Evolutionary conservation across 2,888 invertebrate genomes (phyloP), one percentile per base, ranked within the genome.

Genomic region (Myopa tessellatipennis): DNA sequence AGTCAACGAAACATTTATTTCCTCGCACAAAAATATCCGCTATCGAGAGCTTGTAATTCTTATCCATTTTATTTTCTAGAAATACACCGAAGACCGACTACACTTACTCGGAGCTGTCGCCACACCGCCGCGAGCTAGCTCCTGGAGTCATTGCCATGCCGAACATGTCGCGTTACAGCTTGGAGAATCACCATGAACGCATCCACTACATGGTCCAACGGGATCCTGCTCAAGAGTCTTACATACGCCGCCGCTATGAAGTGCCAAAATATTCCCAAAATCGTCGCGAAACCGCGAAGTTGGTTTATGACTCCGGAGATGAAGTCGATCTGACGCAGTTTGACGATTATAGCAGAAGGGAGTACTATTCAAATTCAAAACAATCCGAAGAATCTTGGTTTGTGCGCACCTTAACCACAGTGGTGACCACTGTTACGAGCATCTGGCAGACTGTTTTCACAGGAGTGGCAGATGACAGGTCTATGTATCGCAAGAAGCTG

Each of bases 31-130:
- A 58, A 58, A 58, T 4, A 52, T 58, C 16, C 7, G n/a, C 18
- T n/a, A 16, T 12, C 18, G 58, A 16, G 58, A 58, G 45, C 6
- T 45, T 45, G 6, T 45, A 45, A 45, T 4, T 50, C 14, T 69
- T 50, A 16, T 14, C 70, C n/a, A 69, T 50, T 69, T 12, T 73
- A 38, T 18, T 63, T 81, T 82, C 80, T 77, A 96, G 96, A 88
- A 93, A 93, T 89, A 95, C 94, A 87, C 96, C 96, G 6, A 97
- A 97, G 90, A 97, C 96, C 79, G 96, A 96, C 90, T 96, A 96
- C 90, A 96, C 96, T 10, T 97, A 97, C 89, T 95, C 96, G 3
- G 92, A 92, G 80, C 90, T 94, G 82, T 96, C 96, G n/a, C 93
- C 93, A 82, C 95, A 94, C 90, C 93, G 95, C 74, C 93, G 94